Evolutionary conservation across 2,797 vertebrate genomes (phyloP), one percentile per base, ranked within the genome.

Genomic region (Ispidina picta): DNA sequence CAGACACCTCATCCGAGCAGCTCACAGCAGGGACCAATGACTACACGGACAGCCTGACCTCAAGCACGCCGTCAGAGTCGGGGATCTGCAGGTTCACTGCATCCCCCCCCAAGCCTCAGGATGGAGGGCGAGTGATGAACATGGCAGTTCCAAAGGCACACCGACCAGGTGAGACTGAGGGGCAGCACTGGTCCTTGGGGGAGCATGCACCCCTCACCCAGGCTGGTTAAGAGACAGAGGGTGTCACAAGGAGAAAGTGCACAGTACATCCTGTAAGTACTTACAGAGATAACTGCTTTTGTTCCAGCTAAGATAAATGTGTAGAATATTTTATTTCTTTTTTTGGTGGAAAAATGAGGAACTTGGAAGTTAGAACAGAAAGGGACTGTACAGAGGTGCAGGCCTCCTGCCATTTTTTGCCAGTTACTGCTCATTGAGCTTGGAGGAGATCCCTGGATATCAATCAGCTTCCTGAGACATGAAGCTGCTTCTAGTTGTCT

Each of bases 61-160:
- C 99, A 97, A 99, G 99, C 98, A 99, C 99, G 49, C 99, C 99
- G 7, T 99, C 99, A 29, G 99, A 99, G 97, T 99, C 99, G 10
- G 99, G 99, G 97, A 99, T 99, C 97, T 99, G 99, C 98, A 98
- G 99, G 87, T 99, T 99, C 95, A 99, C 99, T 2, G 99, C 99
- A 8, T 99, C 99, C 8, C 99, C 99, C 23, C 99, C 99, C 58
- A 99, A 99, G 97, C 99, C 99, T 97, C 99, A 99, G 98, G 99
- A 99, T 52, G 98, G 98, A 96, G 99, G 98, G 73, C 97, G 99
- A 64, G 99, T 99, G 97, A 98, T 97, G 97, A 99, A 98, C 97
- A 99, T 99, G 99, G 99, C 99, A 9, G 99, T 98, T 92, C 99
- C 99, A 93, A 99, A 99, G 98, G 99, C 99, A 29, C 99, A 99